Evolutionary conservation across 1,140 invertebrate species (phyloP).

Genomic region (Galleria mellonella): DNA sequence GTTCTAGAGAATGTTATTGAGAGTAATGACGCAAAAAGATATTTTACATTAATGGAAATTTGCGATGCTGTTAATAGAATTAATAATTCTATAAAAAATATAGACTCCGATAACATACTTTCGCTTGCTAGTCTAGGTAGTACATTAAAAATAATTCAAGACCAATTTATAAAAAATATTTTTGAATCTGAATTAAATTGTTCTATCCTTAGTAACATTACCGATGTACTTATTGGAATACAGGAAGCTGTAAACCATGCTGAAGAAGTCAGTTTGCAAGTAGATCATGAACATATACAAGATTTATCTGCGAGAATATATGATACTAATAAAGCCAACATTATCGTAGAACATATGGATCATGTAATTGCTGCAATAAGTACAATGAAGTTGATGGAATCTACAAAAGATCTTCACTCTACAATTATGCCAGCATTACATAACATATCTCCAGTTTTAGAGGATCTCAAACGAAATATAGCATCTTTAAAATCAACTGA

Average conservation of each 20-base stretch:
- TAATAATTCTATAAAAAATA: conserved; percentile 38
- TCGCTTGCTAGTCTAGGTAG: conserved; percentile 45
- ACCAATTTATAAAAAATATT: conserved; percentile 33
- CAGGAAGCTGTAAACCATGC: conserved; percentile 65
- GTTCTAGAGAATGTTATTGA: conserved; percentile 65
- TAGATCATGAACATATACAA: conserved; percentile 41
- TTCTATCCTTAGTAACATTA: conserved; percentile 41
- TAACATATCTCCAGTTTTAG: conserved; percentile 46
- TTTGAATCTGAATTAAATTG: conserved; percentile 45
- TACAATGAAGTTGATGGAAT: conserved; percentile 37
- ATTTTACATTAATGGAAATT: conserved; percentile 49
- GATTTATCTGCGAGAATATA: conserved; percentile 21
- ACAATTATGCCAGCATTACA: conserved; percentile 29
- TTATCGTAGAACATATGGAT: conserved; percentile 44
- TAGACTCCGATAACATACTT: conserved; percentile 33
- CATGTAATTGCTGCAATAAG: conserved; percentile 39
- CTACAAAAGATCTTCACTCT: conserved; percentile 20
- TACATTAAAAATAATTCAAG: conserved; percentile 46
- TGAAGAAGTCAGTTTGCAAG: conserved; percentile 53
- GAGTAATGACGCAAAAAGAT: conserved; percentile 56
- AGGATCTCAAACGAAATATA: conserved; percentile 44
- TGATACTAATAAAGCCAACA: conserved; percentile 28
- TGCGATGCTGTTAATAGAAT: conserved; percentile 49
- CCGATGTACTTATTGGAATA: conserved; percentile 52
- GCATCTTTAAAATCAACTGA: conserved; percentile 24